Conservation (phyloP, 2,888 invertebrate genomes). For the Polymixis flavicincta region DNA sequence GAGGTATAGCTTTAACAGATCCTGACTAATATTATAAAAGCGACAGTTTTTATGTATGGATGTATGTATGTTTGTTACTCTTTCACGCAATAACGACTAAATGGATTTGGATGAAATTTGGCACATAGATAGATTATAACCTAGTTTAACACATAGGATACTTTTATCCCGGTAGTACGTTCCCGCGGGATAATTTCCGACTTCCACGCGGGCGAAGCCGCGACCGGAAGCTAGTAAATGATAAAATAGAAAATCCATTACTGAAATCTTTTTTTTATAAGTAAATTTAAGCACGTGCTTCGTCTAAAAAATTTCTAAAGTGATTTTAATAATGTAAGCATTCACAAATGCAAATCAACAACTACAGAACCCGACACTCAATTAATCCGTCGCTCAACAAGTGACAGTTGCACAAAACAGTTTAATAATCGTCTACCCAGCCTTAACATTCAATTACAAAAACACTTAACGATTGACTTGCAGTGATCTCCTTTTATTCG, state of each 20-base stretch:
- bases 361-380: conserved; percentile 16
- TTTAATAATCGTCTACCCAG: conserved; percentile 32
- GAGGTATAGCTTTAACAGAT: background rate
- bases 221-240: too few species aligned
- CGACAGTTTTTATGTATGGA: too few species aligned
- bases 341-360: conserved; percentile 34
- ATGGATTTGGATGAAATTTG: too few species aligned
- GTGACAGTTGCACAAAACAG: conserved; percentile 55
- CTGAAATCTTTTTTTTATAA: too few species aligned
- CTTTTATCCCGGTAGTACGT: too few species aligned
- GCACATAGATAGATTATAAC: too few species aligned
- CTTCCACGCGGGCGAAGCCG: too few species aligned
- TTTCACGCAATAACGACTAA: too few species aligned
- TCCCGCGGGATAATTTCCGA: too few species aligned
- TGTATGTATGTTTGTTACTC: too few species aligned
- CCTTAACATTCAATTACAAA: conserved; percentile 64
- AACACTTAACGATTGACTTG: conserved; percentile 73
- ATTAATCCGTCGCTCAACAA: conserved; percentile 40
- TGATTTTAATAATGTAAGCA: conserved; percentile 1
- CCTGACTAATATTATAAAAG: too few species aligned
- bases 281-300: background rate
- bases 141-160: too few species aligned
- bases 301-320: background rate
- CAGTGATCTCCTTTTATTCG: conserved; percentile 75
- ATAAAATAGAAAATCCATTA: background rate